Evolutionary conservation across 2,113 vertebrate genomes (phyloP), one percentile per base, ranked within the genome.

Genomic region (Misgurnus mizolepis): DNA sequence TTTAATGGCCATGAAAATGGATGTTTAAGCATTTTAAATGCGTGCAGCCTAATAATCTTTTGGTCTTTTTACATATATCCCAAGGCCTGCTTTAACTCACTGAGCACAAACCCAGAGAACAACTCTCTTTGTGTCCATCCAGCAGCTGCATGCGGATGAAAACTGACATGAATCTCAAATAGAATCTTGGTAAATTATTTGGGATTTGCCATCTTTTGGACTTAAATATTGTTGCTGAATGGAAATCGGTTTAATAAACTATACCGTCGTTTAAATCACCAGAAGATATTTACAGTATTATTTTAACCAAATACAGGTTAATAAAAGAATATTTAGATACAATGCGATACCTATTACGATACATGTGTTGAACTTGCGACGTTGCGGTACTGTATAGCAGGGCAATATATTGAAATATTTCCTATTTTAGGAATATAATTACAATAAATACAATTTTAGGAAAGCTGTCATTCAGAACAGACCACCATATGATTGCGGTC

Each of bases 111-210:
- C 87, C 88, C 88, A 40, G 12, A 69, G 64, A 85, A 89, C 90
- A 91, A 89, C 89, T 84, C 85, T 89, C 90, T 90, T 91, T 92
- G 88, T 90, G 85, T 89, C 87, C 80, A 53, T 62, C 76, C 66
- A 41, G 67, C 87, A 89, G 83, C 87, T 87, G 88, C 88, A 82
- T 86, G 88, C 90, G 83, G 89, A 85, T 34, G 27, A 76, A 81
- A 90, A 82, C 86, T 15, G 85, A 87, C 86, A 87, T 79, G 90
- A 91, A 92, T 91, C 88, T 86, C 88, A 92, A 92, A 87, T 89
- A 91, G 89, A 70, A 34, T 45, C 27, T 34, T 34, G 27, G 27
- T 34, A 15, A 39, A 10, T 73, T 55, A 60, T 73, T 40, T 73
- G 40, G 60, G 71, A 73, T 73, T 60, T 73, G 9, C 17, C 55